Evolutionary conservation across 2,113 vertebrate species (phyloP), one percentile per base, ranked within the genome.

Genomic region (Sardina pilchardus): DNA sequence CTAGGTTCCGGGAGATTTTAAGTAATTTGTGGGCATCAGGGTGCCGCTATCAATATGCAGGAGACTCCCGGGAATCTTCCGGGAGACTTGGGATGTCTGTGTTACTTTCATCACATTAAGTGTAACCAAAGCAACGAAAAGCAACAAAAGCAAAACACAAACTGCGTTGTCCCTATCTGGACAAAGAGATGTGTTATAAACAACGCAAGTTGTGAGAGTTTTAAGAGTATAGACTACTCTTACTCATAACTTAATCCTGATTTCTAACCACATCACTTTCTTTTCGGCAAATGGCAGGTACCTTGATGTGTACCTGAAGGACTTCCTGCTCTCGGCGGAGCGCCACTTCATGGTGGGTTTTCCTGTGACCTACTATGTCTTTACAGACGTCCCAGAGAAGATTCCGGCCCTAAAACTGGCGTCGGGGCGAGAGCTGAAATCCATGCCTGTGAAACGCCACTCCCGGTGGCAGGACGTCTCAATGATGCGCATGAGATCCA

Each of bases 381-480:
- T 96, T 82, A 96, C 96, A 0, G 95, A 97, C 83, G 26, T 42
- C 9, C 94, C 94, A 0, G 89, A 84, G 21, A 93, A 91, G 0
- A 89, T 96, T 24, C 93, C 92, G 0, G 0, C 19, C 44, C 24
- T 94, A 50, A 6, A 8, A 1, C 90, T 96, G 0, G 85, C 81
- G 8, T 88, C 85, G 0, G 67, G 81, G 8, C 92, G 95, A 42
- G 67, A 0, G 24, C 30, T 96, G 19, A 87, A 81, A 45, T 88
- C 93, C 0, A 26, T 94, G 75, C 36, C 14, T 6, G 95, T 96
- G 42, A 16, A 19, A 4, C 87, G 26, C 19, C 83, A 92, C 84
- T 85, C 4, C 21, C 92, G 95, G 63, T 96, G 96, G 96, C 96
- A 96, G 90, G 95, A 97, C 48, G 87, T 96, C 63, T 95, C 95